Base-by-base conservation (phyloP, 1,140 invertebrate species). In the Chymomyza costata region DNA sequence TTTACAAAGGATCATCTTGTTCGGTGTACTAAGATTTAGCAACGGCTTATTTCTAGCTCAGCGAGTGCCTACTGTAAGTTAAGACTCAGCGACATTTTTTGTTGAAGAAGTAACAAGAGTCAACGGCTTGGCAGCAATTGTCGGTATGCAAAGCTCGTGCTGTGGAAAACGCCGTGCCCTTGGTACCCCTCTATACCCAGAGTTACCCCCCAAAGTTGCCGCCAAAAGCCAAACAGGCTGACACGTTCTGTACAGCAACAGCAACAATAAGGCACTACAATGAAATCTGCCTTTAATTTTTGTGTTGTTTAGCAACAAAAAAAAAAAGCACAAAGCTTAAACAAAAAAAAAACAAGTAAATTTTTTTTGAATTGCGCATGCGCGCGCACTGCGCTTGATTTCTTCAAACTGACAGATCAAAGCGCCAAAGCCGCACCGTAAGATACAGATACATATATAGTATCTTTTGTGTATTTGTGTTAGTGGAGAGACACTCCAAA, bases 401-500 rank as follows among this genome's bases (percentile, higher is more conserved):
- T 82, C 74, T 78, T 81, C 69, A 73, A 81, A 62, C 69, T 70
- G 80, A 82, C 80, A 82, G 80, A 82, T 82, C 80, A 82, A 82
- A 82, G 80, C 61, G 44, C 50, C 35, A 73, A 73, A 54, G 66
- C 68, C 68, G 80, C n/a, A n/a, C 58, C 56, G 49, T 60, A 7
- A 18, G 10, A 15, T 34, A 25, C 3, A 6, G 10, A 44, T 30
- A 38, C 43, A 30, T 48, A 43, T 45, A 16, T 16, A 11, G 15
- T 10, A n/a, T 11, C 38, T 28, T 16, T 32, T 49, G 14, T 47
- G 31, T 47, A 30, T 31, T 25, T 48, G 25, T 58, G 28, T 57
- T 6, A 45, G 35, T 57, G 48, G 52, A 43, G 48, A 51, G 45
- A 57, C 48, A 56, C 51, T 62, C 40, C 32, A 44, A 60, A 46